Conservation (phyloP, 2,113 vertebrate species). For the Phyllostomus hastatus region DNA sequence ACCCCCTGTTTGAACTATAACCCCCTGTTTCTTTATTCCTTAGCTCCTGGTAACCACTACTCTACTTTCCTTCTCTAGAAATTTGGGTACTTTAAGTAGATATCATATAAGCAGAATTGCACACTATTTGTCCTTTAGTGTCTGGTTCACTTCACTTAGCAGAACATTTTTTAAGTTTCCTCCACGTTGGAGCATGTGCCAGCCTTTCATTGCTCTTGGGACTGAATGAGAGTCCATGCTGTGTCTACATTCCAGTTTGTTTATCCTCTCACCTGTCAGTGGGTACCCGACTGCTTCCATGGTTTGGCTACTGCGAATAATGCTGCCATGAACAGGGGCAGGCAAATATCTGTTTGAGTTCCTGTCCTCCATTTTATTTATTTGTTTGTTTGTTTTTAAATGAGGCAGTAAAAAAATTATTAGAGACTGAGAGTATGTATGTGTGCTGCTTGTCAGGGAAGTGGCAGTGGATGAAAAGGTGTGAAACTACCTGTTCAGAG, state of each 20-base stretch:
- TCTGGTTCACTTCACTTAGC: not conserved
- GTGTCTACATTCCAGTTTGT: not conserved
- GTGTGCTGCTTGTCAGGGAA: not conserved
- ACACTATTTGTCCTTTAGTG: not conserved
- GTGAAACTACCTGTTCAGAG: not conserved
- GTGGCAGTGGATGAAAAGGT: not conserved
- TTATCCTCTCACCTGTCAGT: not conserved
- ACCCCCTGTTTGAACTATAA: not conserved
- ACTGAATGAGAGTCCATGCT: not conserved
- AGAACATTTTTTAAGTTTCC: not conserved
- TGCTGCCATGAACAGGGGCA: rapidly evolving
- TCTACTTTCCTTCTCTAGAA: not conserved
- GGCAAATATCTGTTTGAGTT: not conserved
- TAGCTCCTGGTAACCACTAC: not conserved
- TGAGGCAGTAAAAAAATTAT: not conserved
- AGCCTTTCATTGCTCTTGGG: not conserved
- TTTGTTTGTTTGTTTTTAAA: not conserved
- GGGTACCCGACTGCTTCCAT: not conserved
- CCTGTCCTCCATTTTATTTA: not conserved
- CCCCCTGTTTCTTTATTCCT: not conserved
- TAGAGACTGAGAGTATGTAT: not conserved
- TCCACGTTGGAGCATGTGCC: not conserved
- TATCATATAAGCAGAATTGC: not conserved
- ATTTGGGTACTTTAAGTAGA: not conserved
- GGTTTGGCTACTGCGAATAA: not conserved